Conservation (phyloP, 2,888 invertebrate genomes). For the Catocala fraxini region DNA sequence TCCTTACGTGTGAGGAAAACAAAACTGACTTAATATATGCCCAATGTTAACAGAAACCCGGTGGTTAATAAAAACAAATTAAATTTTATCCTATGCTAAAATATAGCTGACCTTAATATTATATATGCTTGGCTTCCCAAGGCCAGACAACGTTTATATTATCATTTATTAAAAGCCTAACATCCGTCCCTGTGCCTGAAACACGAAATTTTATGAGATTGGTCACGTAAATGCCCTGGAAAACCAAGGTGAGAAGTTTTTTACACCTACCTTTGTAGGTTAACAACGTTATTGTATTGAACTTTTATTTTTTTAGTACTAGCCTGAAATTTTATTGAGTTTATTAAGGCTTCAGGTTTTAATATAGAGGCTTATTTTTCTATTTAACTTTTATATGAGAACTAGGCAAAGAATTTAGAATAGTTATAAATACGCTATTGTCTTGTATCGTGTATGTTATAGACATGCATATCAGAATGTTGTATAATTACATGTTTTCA, state of each 20-base stretch:
- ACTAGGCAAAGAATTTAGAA: too few relatives aligned
- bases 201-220: constrained; percentile 46
- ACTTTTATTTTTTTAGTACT: constrained; percentile 7
- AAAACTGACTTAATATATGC: constrained; percentile 10
- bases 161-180: constrained; percentile 48
- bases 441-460: too few relatives aligned
- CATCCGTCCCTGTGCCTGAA: constrained; percentile 28
- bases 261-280: constrained; percentile 12
- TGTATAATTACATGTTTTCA: too few relatives aligned
- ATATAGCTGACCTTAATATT: constrained; percentile 33
- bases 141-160: constrained; percentile 45
- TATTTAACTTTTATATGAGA: too few relatives aligned
- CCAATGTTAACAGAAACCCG: constrained; percentile 7
- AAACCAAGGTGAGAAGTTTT: constrained; percentile 18
- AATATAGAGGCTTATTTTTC: neutral
- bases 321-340: constrained; percentile 11
- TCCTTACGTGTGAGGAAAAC: constrained; percentile 8
- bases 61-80: constrained; percentile 34
- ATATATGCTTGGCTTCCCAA: constrained; percentile 29
- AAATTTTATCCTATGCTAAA: constrained; percentile 24
- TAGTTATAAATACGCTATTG: too few relatives aligned
- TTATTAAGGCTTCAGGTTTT: neutral
- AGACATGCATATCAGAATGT: too few relatives aligned
- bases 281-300: constrained; percentile 5
- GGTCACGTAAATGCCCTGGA: constrained; percentile 23